These are phyloP conservation scores for Hippoglossus stenolepis DNA, from an alignment of 2,113 vertebrate species.

Conservation along the genomic window DNA sequence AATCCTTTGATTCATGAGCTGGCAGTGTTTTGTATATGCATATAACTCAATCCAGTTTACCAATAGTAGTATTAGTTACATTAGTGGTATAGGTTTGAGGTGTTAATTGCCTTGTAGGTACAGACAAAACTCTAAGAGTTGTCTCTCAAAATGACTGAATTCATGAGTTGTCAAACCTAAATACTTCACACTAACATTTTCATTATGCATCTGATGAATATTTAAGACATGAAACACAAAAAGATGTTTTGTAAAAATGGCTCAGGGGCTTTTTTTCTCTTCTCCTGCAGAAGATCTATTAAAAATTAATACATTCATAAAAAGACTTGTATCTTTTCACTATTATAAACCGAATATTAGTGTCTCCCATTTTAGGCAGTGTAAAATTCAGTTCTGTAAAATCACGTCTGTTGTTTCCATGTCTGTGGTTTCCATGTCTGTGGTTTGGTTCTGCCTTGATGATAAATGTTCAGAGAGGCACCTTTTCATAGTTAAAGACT, in stretches of 20 bases:
- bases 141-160: slow-evolving; percentile 8
- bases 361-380: neutral
- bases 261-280: neutral
- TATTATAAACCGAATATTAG: neutral
- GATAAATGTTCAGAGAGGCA: neutral
- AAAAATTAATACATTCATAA: slow-evolving; percentile 4
- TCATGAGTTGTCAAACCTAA: slow-evolving; percentile 16
- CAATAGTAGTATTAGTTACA: no score
- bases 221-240: slow-evolving; percentile 14
- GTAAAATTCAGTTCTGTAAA: neutral
- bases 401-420: neutral
- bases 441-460: neutral
- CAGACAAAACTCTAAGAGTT: neutral
- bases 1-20: neutral
- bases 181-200: slow-evolving; percentile 10
- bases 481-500: slow-evolving; percentile 38
- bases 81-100: neutral
- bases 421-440: neutral
- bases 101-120: neutral
- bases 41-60: neutral
- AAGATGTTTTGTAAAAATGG: neutral
- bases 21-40: neutral
- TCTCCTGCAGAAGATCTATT: neutral
- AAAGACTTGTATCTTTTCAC: neutral
- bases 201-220: slow-evolving; percentile 31